Percentiles rank a stretch among this genome's conserved stretches.
These are phyloP conservation scores for Thaumatotibia leucotreta DNA, from an alignment of 1,140 invertebrate species.

Conservation along the genomic window DNA sequence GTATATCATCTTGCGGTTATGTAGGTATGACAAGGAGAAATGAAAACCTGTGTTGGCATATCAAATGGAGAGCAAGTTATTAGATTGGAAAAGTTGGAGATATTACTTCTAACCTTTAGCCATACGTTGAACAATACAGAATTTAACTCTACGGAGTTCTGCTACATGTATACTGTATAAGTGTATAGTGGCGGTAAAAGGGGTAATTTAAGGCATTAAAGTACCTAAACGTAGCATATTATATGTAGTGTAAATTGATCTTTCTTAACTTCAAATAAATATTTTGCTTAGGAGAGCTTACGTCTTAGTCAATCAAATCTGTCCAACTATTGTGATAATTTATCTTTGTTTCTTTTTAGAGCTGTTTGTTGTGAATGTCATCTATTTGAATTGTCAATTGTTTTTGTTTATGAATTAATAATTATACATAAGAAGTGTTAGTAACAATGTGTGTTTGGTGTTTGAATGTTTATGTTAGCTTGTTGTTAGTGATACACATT, in stretches of 20 bases:
- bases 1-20: neutral
- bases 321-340: neutral
- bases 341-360: neutral
- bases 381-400: neutral
- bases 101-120: no score
- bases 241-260: neutral
- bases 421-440: neutral
- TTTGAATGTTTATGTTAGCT: slow-evolving; percentile 4
- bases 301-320: neutral
- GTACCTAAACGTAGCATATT: neutral
- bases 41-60: neutral
- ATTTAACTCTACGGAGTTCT: no score
- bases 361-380: neutral
- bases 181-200: no score
- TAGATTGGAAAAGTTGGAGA: neutral
- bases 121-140: no score
- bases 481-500: neutral
- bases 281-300: neutral
- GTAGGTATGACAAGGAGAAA: neutral
- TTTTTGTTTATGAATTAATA: neutral
- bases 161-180: no score
- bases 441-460: neutral
- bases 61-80: neutral
- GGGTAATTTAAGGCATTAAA: neutral
- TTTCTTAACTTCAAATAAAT: neutral